Base-by-base conservation (phyloP, 2,888 invertebrate genomes). In the Deilephila porcellus region DNA sequence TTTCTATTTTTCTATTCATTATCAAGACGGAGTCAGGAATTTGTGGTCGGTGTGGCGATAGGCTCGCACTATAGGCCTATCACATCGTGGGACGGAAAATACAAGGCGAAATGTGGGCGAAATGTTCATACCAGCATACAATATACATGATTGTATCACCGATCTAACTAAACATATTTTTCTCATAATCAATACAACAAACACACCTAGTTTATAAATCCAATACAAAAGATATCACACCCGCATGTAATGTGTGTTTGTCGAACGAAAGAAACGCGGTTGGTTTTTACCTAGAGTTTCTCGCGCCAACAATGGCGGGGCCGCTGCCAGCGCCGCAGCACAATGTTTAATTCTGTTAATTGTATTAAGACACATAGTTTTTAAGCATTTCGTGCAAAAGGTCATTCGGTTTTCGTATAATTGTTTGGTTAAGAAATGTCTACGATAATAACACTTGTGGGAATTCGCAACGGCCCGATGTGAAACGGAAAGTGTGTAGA, bases 251-350 rank as follows among this genome's bases (percentile, higher is more conserved):
- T 67, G 25, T 67, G 67, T 67, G 67, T 67, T 67, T 67, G 67
- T 67, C 67, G 67, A 67, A 67, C 67, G 52, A 67, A 67, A 67
- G 67, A 67, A 67, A 52, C 63, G 17, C 62, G 63, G 34, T 45
- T 56, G 56, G 67, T 67, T 67, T 67, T 67, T 67, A 52, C 45
- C 14, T 6, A 34, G 34, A 67, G 67, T 67, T 67, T 67, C 67
- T 52, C 67, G 67, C 45, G 52, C 7, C 52, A 20, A 67, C 67
- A 67, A 67, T 67, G 6, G 19, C n/a, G 56, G n/a, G 56, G 60
- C 25, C 25, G 67, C 45, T 25, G 67, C 14, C 20, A 25, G 4
- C 52, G n/a, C n/a, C 63, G 37, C 19, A 4, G 64, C 29, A 56
- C 56, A 56, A 29, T 60, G 60, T 60, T 60, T 17, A 60, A 29